Percentiles rank a stretch among this genome's conserved stretches.
Conservation (phyloP, 2,113 vertebrate genomes). For the Caranx ignobilis region DNA sequence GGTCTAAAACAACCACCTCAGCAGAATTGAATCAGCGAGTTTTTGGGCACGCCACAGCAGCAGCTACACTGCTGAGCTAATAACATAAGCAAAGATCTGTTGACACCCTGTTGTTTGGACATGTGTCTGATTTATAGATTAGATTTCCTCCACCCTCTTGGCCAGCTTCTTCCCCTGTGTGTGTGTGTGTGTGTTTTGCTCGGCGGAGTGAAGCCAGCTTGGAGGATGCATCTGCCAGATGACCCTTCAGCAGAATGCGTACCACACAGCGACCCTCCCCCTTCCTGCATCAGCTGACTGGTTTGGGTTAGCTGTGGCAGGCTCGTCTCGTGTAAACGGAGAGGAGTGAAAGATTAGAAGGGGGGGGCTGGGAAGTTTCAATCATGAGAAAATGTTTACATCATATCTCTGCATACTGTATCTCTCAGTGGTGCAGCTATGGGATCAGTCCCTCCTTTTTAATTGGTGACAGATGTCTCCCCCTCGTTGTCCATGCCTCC, state of each 20-base stretch:
- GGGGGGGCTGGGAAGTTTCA: slow-evolving; percentile 42
- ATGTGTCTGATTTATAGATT: slow-evolving; percentile 64
- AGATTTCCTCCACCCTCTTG: slow-evolving; percentile 57
- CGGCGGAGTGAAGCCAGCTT: slow-evolving; percentile 39
- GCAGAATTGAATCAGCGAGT: slow-evolving; percentile 37
- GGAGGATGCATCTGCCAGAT: slow-evolving; percentile 73
- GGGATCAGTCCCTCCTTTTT: slow-evolving; percentile 49
- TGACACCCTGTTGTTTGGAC: slow-evolving; percentile 68
- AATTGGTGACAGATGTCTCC: slow-evolving; percentile 76
- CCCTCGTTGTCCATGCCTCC: slow-evolving; percentile 22
- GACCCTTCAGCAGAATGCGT: slow-evolving; percentile 59
- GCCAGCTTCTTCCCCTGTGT: slow-evolving; percentile 25
- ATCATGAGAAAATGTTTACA: slow-evolving; percentile 57
- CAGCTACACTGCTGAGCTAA: slow-evolving; percentile 30
- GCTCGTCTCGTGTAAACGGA: slow-evolving; percentile 25
- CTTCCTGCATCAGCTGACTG: slow-evolving; percentile 64
- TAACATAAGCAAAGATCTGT: slow-evolving; percentile 60
- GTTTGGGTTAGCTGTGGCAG: slow-evolving; percentile 42
- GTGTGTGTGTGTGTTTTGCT: slow-evolving; percentile 15
- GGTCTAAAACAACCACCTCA: slow-evolving; percentile 37
- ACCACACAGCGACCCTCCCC: slow-evolving; percentile 17
- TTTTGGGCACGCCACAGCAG: not conserved
- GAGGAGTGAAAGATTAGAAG: not conserved
- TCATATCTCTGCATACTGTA: slow-evolving; percentile 42
- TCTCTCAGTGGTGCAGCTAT: slow-evolving; percentile 39